These are phyloP conservation scores for Caenorhabditis sp. DNA, from an alignment of 2,888 invertebrate species.

Conservation along the genomic window DNA sequence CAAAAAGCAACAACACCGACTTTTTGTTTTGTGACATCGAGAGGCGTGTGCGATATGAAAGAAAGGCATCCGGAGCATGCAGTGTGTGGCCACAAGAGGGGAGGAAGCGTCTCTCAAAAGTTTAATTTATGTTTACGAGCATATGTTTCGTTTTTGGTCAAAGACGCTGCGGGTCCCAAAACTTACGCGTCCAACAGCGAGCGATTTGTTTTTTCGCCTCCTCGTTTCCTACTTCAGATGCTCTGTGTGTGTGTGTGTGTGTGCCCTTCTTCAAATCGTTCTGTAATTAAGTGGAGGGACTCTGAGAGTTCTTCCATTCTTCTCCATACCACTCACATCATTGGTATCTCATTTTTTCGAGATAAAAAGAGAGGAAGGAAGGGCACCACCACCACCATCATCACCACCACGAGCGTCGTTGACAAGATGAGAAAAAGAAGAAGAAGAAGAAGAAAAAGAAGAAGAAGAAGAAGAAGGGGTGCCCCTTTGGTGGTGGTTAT, in stretches of 20 bases:
- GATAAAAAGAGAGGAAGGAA: too few relatives aligned
- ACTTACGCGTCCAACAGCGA: constrained; percentile 42
- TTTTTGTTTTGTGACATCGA: constrained; percentile 58
- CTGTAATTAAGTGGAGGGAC: not conserved
- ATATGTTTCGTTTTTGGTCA: constrained; percentile 61
- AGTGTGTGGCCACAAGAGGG: constrained; percentile 51
- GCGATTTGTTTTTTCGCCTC: constrained; percentile 54
- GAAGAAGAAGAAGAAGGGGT: too few relatives aligned
- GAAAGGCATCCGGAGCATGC: constrained; percentile 42
- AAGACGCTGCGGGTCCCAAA: constrained; percentile 39
- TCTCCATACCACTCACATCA: not conserved
- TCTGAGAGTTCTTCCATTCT: not conserved
- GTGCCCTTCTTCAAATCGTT: not conserved
- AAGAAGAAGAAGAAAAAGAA: not conserved
- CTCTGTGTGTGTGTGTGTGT: too few relatives aligned
- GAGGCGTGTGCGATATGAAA: constrained; percentile 56
- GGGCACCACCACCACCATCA: not conserved
- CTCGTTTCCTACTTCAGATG: too few relatives aligned
- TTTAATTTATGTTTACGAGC: constrained; percentile 65
- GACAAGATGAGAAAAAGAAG: constrained; percentile 1
- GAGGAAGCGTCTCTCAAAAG: constrained; percentile 58
- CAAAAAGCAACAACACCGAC: constrained; percentile 42
- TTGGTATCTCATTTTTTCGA: not conserved
- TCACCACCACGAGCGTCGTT: not conserved
- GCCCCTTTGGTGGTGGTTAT: constrained; percentile 23